Conservation (phyloP, 35 echinoderm and acorn worm species). For the Ophiothrix spiculata region DNA sequence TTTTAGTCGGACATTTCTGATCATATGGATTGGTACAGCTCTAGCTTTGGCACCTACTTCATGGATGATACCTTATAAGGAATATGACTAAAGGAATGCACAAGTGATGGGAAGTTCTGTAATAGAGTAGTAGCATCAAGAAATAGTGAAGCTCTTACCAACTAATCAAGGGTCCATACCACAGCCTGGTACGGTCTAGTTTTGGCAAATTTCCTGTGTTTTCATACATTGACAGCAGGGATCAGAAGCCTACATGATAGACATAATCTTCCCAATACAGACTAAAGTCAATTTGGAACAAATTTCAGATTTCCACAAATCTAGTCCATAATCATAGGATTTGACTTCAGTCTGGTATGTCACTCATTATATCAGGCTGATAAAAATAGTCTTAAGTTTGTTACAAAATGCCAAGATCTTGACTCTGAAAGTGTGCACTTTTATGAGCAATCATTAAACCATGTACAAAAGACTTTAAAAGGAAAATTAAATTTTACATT, state of each 20-base stretch:
- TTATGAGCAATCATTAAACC: background rate
- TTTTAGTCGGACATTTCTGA: too few relatives aligned
- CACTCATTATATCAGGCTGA: background rate
- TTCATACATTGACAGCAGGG: background rate
- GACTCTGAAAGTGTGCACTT: background rate
- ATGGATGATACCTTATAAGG: background rate
- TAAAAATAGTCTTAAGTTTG: background rate
- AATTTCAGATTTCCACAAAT: background rate
- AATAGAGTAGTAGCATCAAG: background rate
- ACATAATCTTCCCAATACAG: background rate
- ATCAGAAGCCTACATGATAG: background rate
- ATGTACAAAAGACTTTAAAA: background rate
- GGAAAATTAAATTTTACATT: background rate
- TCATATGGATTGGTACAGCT: too few relatives aligned
- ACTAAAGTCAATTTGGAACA: background rate
- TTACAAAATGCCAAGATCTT: background rate
- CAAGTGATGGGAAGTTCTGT: background rate
- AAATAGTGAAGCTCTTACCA: background rate
- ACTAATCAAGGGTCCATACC: background rate
- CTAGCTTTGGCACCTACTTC: background rate
- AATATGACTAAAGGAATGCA: background rate
- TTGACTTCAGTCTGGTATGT: background rate
- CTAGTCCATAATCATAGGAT: background rate
- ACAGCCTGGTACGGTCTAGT: background rate
- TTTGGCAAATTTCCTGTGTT: background rate